Conservation (phyloP, 2,113 vertebrate genomes). For the human region GRCh38 chr3:87228501-87229000, state of each 20-base stretch:
- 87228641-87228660: not conserved
- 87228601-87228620: slow-evolving; percentile 57
- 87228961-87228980: not conserved
- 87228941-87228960: not conserved
- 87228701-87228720: not conserved
- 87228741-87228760: slow-evolving; percentile 50
- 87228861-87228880: not conserved
- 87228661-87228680: not conserved
- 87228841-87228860: slow-evolving; percentile 42
- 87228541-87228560: slow-evolving; percentile 51
- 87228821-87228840: not conserved
- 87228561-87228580: slow-evolving; percentile 48
- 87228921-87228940: not conserved
- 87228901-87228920: not conserved
- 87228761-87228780: not conserved
- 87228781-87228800: not conserved
- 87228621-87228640: not conserved
- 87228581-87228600: slow-evolving; percentile 44
- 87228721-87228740: not conserved
- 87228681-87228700: not conserved
- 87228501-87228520: slow-evolving; percentile 69
- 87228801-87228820: not conserved
- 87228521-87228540: slow-evolving; percentile 37
- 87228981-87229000: slow-evolving; percentile 12
- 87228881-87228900: not conserved